Evolutionary conservation across 2,888 invertebrate genomes (phyloP), one percentile per base, ranked within the genome.

Genomic region (Leptothorax acervorum): DNA sequence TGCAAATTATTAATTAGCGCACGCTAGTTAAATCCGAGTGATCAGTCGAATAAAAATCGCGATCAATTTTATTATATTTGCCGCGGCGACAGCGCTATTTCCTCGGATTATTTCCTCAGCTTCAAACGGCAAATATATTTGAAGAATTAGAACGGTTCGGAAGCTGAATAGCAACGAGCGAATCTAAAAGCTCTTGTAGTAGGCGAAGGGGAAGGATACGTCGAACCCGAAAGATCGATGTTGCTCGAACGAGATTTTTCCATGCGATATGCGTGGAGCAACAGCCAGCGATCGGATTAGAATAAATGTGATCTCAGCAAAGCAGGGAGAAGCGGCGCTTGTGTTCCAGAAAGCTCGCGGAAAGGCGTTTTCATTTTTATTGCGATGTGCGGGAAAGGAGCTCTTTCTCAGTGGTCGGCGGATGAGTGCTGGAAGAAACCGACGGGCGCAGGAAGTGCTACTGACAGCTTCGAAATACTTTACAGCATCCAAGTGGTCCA

Each of bases 381-480:
- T 60, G 60, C 79, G 23, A 60, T 4, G n/a, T 3, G 45, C 79
- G 45, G 75, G 28, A 39, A 75, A 60, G 79, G 51, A 81, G 75
- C 75, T 60, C 45, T 57, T 45, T 74, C 39, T 42, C 15, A 51
- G 74, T 39, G 48, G 48, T 45, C 73, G 23, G 23, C 45, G 53
- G 12, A 71, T 23, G 23, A 23, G 53, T 28, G 28, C 42, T 73
- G 79, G 12, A 60, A 35, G 60, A 60, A 60, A 60, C 39, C 57
- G 35, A 51, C 74, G 74, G 42, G 23, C 3, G 79, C 75, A 28
- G 79, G 48, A 81, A 81, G 79, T 81, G 79, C 79, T 60, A 81
- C 79, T 81, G 79, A 81, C 79, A 81, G 75, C 35, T 60, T 39
- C 48, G 79, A 81, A 75, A 81, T 75, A 48, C 48, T 81, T 81